Percentiles rank a stretch among this genome's conserved stretches.
These are phyloP conservation scores for Zaprionus bogoriensis DNA, from an alignment of 2,888 invertebrate genomes.

Conservation along the genomic window DNA sequence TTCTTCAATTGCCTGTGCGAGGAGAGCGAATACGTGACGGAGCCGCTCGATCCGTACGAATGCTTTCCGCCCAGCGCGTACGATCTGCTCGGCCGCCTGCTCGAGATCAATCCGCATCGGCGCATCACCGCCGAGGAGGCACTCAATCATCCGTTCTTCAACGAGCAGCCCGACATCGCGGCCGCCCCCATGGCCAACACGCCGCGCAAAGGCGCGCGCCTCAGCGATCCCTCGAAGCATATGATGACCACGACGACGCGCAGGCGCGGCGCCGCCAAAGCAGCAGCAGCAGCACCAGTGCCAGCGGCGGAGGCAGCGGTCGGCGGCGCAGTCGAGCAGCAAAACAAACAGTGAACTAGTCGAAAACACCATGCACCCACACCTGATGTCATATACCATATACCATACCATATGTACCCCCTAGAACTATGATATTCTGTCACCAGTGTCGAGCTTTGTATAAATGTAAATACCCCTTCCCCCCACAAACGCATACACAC, in stretches of 20 bases:
- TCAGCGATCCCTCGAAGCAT: neutral
- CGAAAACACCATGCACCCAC: constrained; percentile 22
- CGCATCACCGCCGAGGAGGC: constrained; percentile 90
- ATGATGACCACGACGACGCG: constrained; percentile 29
- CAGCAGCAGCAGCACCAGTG: neutral
- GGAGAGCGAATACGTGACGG: constrained; percentile 71
- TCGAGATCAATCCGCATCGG: constrained; percentile 90
- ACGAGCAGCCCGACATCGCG: constrained; percentile 17
- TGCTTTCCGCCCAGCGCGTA: constrained; percentile 89
- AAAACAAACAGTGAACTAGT: constrained; percentile 54
- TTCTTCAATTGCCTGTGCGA: constrained; percentile 82
- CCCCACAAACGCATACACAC: neutral
- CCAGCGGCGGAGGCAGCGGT: neutral
- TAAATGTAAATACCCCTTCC: constrained; percentile 18
- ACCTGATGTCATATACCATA: neutral
- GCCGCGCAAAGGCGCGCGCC: no score
- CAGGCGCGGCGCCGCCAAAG: constrained; percentile 48
- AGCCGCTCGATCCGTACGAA: constrained; percentile 79
- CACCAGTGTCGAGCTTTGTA: constrained; percentile 33
- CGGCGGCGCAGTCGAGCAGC: constrained; percentile 16
- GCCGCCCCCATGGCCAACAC: neutral
- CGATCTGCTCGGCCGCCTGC: constrained; percentile 87
- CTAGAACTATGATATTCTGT: constrained; percentile 12
- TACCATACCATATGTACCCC: neutral
- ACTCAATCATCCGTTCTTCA: constrained; percentile 89